Evolutionary conservation across 92 coral and sea anemone species (phyloP).

Genomic region (Chrysogorgia sp.): DNA sequence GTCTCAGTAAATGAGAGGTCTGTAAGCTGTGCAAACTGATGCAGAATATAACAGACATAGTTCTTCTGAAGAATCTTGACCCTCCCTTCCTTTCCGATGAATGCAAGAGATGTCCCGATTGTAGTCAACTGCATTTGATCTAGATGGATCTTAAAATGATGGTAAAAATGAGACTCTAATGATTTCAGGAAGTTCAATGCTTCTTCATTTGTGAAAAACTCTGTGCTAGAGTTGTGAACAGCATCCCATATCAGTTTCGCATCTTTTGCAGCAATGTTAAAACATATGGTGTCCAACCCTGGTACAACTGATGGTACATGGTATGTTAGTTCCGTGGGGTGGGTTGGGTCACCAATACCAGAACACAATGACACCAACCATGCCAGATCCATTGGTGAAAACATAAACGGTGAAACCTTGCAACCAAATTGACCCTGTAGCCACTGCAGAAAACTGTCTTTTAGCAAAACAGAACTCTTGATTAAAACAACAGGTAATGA

Average conservation of each 20-base stretch:
- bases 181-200: slow-evolving; percentile 74
- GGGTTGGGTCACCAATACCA: slow-evolving; percentile 64
- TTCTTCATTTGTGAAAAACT: slow-evolving; percentile 78
- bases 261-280: slow-evolving; percentile 73
- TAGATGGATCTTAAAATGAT: slow-evolving; percentile 79
- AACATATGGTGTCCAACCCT: slow-evolving; percentile 68
- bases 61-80: slow-evolving; percentile 75
- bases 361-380: slow-evolving; percentile 94
- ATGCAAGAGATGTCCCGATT: slow-evolving; percentile 76
- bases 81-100: slow-evolving; percentile 78
- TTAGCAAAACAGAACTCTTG: slow-evolving; percentile 70
- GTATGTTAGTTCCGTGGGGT: slow-evolving; percentile 76
- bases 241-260: slow-evolving; percentile 74
- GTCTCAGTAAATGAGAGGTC: background rate
- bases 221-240: slow-evolving; percentile 61
- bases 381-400: slow-evolving; percentile 78
- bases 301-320: slow-evolving; percentile 57
- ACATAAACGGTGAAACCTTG: slow-evolving; percentile 66
- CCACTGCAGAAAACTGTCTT: slow-evolving; percentile 65
- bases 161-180: slow-evolving; percentile 81
- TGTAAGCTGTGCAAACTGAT: slow-evolving; percentile 73
- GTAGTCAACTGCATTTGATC: slow-evolving; percentile 69
- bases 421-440: slow-evolving; percentile 82
- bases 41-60: slow-evolving; percentile 75
- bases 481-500: slow-evolving; percentile 81